Evolutionary conservation across 2,797 vertebrate genomes (phyloP), one percentile per base, ranked within the genome.

Genomic region (Rhinatrema bivittatum): DNA sequence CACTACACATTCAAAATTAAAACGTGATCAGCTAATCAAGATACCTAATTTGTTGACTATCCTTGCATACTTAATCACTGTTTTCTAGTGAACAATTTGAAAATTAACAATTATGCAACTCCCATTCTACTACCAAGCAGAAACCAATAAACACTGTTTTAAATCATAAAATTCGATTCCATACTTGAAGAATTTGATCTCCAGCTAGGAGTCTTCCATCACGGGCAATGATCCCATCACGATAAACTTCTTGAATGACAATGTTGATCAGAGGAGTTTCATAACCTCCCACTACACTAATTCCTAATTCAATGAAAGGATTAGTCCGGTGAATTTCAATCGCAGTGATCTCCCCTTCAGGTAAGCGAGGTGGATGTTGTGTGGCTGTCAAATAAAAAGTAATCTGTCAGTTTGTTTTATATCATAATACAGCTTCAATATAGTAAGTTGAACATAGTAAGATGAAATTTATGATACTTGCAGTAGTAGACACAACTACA

Each of bases 261-360:
- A 99, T 80, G 79, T 97, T 98, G 68, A 99, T 97, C 71, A 99
- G 84, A 30, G 96, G 96, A 1, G 96, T 99, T 76, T 99, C 96
- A 24, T 97, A 98, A 53, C 96, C 96, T 26, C 96, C 96, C 6
- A 99, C 96, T 25, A 99, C 86, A 70, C 96, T 98, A 71, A 99
- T 92, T 63, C 96, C 96, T 60, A 99, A 74, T 71, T 98, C 95
- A 3, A 94, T 88, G 10, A 93, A 98, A 7, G 95, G 96, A 72
- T 97, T 96, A 24, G 91, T 85, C 11, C 95, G 90, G 71, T 94
- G 91, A 41, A 99, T 88, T 74, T 99, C 95, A 51, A 99, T 95
- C 46, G 88, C 88, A 29, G 96, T 98, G 60, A 99, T 93, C 76
- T 99, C 93, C 50, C 96, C 95, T 79, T 99, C 96, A 15, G 96